Evolutionary conservation across 2,797 vertebrate species (phyloP).

Genomic region (Brachyalestes nurse): DNA sequence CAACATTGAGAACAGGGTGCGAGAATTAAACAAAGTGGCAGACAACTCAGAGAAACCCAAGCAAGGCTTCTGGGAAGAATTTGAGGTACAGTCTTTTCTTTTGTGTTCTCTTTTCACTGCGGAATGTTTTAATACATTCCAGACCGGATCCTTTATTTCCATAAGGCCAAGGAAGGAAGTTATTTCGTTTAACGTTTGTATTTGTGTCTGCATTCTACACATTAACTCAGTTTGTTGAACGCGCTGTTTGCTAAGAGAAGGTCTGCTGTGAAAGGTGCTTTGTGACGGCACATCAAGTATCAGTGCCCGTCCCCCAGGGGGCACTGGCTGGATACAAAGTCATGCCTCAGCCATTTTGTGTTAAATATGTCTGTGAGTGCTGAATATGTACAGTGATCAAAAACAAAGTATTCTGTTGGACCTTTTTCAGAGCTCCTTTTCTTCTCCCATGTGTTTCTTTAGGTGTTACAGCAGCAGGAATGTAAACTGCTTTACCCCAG

Average conservation of each 20-base stretch:
- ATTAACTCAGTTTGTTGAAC: constrained; percentile 10
- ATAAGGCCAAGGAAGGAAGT: constrained; percentile 9
- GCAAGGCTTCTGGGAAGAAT: constrained; percentile 93
- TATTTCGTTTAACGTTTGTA: background rate
- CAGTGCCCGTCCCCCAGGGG: constrained; percentile 46
- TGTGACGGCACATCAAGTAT: background rate
- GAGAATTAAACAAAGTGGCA: constrained; percentile 87
- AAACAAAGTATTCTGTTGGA: background rate
- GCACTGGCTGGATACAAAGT: constrained; percentile 42
- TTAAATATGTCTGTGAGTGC: background rate
- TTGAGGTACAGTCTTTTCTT: constrained; percentile 79
- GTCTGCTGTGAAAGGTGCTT: background rate
- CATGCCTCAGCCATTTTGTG: constrained; percentile 12
- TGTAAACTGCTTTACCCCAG: constrained; percentile 88
- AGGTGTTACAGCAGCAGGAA: constrained; percentile 92
- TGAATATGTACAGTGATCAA: background rate
- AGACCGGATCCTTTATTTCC: background rate
- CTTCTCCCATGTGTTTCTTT: constrained; percentile 28
- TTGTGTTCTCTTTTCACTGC: constrained; percentile 11
- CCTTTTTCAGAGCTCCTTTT: background rate
- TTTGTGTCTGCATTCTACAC: constrained; percentile 21
- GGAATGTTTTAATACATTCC: constrained; percentile 19
- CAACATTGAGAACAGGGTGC: constrained; percentile 87
- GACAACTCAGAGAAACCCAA: constrained; percentile 89
- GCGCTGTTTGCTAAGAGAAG: constrained; percentile 10